phyloP scores from a whole-genome alignment of 2,113 vertebrate genomes.

The Syrmaticus mikado region DNA sequence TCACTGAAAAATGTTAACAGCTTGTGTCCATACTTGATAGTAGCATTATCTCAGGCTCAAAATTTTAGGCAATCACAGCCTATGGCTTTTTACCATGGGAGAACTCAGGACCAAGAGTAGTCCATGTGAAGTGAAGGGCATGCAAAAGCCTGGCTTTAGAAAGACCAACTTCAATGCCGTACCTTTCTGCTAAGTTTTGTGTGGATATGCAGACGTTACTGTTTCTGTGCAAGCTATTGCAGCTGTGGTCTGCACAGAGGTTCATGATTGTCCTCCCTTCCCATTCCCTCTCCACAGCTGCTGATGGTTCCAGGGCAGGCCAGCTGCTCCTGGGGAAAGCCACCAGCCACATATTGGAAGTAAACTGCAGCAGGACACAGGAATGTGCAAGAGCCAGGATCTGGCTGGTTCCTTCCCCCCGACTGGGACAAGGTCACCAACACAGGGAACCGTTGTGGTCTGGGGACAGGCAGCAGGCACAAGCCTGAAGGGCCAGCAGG shows the following conservation, averaged over 20 bases:
- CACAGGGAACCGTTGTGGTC: rapidly evolving
- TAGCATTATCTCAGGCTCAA: neutral
- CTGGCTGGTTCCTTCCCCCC: neutral
- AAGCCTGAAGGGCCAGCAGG: neutral
- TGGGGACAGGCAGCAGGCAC: neutral
- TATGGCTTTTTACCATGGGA: neutral
- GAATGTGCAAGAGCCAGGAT: neutral
- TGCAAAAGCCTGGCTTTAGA: neutral
- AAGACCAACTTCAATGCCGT: neutral
- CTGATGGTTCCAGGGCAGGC: rapidly evolving
- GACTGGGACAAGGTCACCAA: rapidly evolving
- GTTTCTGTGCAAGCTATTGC: neutral
- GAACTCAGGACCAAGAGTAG: neutral
- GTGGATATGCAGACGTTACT: rapidly evolving
- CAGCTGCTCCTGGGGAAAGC: neutral
- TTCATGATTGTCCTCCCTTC: neutral
- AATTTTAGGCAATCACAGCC: neutral
- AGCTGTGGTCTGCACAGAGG: neutral
- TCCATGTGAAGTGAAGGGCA: rapidly evolving
- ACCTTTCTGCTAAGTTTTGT: neutral
- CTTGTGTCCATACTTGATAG: neutral
- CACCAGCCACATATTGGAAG: neutral
- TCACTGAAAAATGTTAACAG: neutral
- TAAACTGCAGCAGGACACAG: neutral
- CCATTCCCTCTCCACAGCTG: neutral